Evolutionary conservation across 2,113 vertebrate species (phyloP).

Genomic region (Sisor rabdophorus): DNA sequence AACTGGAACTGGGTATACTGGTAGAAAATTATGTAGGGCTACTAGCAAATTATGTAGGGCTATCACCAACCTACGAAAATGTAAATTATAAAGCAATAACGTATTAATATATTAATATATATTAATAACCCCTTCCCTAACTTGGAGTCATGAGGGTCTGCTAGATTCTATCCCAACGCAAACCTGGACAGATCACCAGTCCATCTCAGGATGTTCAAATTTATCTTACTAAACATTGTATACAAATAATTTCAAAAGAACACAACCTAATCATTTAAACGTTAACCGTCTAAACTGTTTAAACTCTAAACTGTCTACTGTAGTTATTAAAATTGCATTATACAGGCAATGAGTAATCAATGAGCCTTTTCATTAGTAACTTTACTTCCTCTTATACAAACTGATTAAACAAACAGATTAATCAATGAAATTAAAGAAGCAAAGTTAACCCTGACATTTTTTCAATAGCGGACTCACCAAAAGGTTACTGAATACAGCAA

Average conservation of each 20-base stretch:
- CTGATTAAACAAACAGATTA: neutral
- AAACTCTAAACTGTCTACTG: neutral
- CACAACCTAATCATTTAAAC: neutral
- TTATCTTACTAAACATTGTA: neutral
- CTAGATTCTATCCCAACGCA: too few relatives aligned
- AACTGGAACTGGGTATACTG: neutral
- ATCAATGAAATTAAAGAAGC: neutral
- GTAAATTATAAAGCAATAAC: too few relatives aligned
- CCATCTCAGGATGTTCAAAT: too few relatives aligned
- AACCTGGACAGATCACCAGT: too few relatives aligned
- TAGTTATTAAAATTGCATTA: neutral
- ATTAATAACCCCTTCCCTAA: too few relatives aligned
- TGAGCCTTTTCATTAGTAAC: neutral
- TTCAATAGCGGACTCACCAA: neutral
- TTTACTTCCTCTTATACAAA: neutral
- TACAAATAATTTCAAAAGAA: neutral
- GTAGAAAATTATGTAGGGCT: neutral
- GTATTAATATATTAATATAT: neutral
- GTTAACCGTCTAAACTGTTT: too few relatives aligned
- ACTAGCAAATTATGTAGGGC: too few relatives aligned
- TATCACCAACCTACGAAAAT: too few relatives aligned
- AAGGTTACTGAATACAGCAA: neutral
- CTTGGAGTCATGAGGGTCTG: too few relatives aligned
- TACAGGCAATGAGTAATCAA: neutral
- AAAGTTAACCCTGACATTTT: neutral